Evolutionary conservation across 2,888 invertebrate genomes (phyloP).

Genomic region (Operophtera brumata): DNA sequence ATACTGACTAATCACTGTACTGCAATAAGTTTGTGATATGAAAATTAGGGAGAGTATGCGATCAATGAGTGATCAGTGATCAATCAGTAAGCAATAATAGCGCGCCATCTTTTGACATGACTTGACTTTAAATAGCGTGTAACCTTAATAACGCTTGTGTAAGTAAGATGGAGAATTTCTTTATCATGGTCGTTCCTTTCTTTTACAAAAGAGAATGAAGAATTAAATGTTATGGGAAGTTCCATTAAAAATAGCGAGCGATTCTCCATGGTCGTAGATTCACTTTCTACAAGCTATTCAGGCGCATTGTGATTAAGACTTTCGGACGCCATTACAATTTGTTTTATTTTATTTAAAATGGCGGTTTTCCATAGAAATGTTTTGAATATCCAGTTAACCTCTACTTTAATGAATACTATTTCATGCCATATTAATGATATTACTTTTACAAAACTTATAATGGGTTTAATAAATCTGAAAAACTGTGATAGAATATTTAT

Average conservation of each 20-base stretch:
- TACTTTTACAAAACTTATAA: neutral
- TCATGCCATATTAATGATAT: neutral
- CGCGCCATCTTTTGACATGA: too few relatives aligned
- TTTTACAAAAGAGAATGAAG: conserved; percentile 1
- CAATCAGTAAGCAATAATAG: too few relatives aligned
- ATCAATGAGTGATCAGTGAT: too few relatives aligned
- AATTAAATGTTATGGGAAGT: conserved; percentile 10
- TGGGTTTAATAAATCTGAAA: too few relatives aligned
- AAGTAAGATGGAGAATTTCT: too few relatives aligned
- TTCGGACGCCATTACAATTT: conserved; percentile 23
- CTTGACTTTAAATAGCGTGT: too few relatives aligned
- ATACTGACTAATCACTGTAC: too few relatives aligned
- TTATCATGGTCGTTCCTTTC: neutral
- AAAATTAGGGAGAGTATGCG: too few relatives aligned
- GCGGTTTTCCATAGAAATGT: neutral
- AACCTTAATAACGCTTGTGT: too few relatives aligned
- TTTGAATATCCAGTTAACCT: neutral
- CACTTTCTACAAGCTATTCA: conserved; percentile 26
- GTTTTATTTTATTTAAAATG: conserved; percentile 24
- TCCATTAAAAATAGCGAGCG: conserved; percentile 8
- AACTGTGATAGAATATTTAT: too few relatives aligned
- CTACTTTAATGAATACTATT: neutral
- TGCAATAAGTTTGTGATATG: too few relatives aligned
- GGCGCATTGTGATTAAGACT: conserved; percentile 20
- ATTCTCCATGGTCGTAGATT: conserved; percentile 22